Base-by-base conservation (phyloP, 1,140 invertebrate genomes). In the Anastrepha ludens region DNA sequence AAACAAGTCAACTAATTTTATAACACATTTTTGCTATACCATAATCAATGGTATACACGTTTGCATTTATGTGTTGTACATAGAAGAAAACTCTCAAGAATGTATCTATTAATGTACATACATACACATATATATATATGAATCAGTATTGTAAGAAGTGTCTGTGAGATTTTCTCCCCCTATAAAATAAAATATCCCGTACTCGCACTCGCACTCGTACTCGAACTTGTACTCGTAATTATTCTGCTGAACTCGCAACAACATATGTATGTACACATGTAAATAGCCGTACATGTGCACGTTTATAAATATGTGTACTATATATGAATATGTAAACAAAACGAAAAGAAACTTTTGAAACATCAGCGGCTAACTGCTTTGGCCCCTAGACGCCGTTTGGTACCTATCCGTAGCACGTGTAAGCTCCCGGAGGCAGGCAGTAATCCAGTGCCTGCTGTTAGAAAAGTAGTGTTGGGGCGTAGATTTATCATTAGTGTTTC, bases 191-290 rank as follows among this genome's bases (percentile, higher is more conserved):
- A 29, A 29, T 29, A 29, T 29, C 29, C 29, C 29, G 29, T 29
- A 29, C 29, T 29, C 29, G 29, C 29, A 64, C 62, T 13, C n/a
- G 29, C 2, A 11, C 64, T 47, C 67, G 67, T 17, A 74, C 65
- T 44, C 65, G 50, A 70, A 70, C 41, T 70, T 70, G 7, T 70
- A 70, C 67, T 74, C 67, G 67, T 13, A 74, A 67, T 74, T 44
- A 74, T 74, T 74, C 39, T 74, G 39, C 44, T 74, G 13, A 55
- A 55, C 50, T 8, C 11, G 11, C 11, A 55, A 55, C 11, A 55
- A 55, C 15, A 67, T 9, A 74, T 44, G 41, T 74, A 74, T 41
- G 13, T 70, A 3, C 11, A 44, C 41, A 65, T 62, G 60, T 62
- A 17, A 9, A 15, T 11, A 62, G 7, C 13, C 17, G 60, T 65